Percentiles rank a stretch among this genome's conserved stretches.
Conservation (phyloP, 2,113 vertebrate genomes). For the Pachyramphus minor region DNA sequence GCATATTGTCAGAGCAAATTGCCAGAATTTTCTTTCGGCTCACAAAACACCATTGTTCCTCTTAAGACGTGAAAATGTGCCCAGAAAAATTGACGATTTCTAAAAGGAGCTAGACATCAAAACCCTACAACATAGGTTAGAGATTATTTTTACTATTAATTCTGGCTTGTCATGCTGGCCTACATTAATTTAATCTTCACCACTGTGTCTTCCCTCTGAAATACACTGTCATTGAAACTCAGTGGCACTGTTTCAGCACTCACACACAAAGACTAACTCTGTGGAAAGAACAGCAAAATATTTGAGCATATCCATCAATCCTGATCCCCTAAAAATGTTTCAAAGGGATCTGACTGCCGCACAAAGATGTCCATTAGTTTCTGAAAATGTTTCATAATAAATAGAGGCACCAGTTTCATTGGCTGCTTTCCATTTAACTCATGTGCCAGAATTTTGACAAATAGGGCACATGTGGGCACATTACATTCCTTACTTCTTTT, state of each 20-base stretch:
- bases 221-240: fast-evolving
- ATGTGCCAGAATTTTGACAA: neutral
- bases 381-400: neutral
- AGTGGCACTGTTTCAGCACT: neutral
- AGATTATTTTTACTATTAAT: neutral
- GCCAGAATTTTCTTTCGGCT: neutral
- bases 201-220: neutral
- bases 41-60: neutral
- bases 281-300: neutral
- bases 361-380: neutral
- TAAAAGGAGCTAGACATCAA: neutral
- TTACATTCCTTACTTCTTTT: neutral
- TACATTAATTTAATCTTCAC: neutral
- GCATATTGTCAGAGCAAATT: neutral
- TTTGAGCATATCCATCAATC: neutral
- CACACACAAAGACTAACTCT: neutral
- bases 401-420: neutral
- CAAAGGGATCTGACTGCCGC: neutral
- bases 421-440: neutral
- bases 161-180: neutral
- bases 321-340: neutral
- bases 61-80: neutral
- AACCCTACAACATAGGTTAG: neutral
- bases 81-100: neutral
- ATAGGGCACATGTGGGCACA: neutral